phyloP scores from a whole-genome alignment of 2,113 vertebrate species.

The Meriones unguiculatus region DNA sequence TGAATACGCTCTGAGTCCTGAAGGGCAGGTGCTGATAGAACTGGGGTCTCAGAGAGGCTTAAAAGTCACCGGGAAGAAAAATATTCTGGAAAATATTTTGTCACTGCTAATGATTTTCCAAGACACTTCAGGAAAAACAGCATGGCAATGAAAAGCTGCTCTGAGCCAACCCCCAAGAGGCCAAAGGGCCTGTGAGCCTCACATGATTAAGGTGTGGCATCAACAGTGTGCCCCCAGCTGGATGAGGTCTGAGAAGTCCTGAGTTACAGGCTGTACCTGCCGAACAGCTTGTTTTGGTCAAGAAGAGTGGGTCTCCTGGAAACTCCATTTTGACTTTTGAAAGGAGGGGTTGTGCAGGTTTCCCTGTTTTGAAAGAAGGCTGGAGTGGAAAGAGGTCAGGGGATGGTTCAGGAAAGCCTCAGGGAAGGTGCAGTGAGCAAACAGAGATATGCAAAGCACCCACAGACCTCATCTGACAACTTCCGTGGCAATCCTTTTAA shows the following conservation, averaged over 20 bases:
- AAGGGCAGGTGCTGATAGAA: background rate
- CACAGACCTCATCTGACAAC: background rate
- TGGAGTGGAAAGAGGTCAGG: background rate
- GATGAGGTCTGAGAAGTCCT: background rate
- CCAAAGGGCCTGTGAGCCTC: background rate
- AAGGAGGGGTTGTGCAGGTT: background rate
- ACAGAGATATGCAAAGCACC: background rate
- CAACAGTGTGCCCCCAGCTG: too few relatives aligned
- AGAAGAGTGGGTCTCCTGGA: background rate
- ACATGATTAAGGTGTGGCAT: background rate
- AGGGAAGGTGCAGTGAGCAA: background rate
- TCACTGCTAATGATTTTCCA: slow-evolving; percentile 74
- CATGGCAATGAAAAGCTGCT: slow-evolving; percentile 61
- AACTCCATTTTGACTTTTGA: background rate
- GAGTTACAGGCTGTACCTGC: background rate
- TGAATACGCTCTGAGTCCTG: slow-evolving; percentile 53
- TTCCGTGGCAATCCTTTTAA: slow-evolving; percentile 39
- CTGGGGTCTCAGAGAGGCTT: slow-evolving; percentile 67
- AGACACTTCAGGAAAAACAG: slow-evolving; percentile 65
- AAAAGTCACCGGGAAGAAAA: slow-evolving; percentile 75
- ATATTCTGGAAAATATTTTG: slow-evolving; percentile 76
- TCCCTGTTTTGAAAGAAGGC: slow-evolving; percentile 42
- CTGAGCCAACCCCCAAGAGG: background rate
- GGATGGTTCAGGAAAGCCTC: background rate
- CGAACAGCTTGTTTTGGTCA: background rate